Conservation (phyloP, 2,797 vertebrate species). For the Uromys caudimaculatus region DNA sequence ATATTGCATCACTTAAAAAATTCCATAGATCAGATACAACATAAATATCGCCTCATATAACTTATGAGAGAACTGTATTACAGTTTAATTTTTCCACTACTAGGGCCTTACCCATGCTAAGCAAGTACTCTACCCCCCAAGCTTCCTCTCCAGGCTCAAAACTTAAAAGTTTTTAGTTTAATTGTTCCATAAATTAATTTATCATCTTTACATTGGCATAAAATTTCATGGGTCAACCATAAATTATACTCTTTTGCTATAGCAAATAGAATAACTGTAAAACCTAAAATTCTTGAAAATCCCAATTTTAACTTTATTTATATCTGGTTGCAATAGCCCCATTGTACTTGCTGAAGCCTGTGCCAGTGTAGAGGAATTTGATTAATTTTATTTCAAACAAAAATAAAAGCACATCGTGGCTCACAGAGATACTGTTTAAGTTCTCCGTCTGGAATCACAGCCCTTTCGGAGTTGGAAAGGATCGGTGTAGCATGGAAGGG, state of each 20-base stretch:
- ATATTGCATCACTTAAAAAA: not conserved
- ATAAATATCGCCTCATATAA: not conserved
- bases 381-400: slow-evolving; percentile 71
- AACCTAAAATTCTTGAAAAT: slow-evolving; percentile 60
- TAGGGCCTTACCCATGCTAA: not conserved
- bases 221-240: not conserved
- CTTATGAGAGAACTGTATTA: slow-evolving; percentile 3
- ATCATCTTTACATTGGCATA: slow-evolving; percentile 23
- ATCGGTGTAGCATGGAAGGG: slow-evolving; percentile 14
- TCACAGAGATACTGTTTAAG: slow-evolving; percentile 32
- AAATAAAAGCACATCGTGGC: slow-evolving; percentile 48
- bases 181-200: slow-evolving; percentile 37
- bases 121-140: not conserved
- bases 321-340: slow-evolving; percentile 28
- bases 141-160: not conserved
- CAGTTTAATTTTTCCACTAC: not conserved
- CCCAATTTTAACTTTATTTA: slow-evolving; percentile 63
- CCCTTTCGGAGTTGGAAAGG: slow-evolving; percentile 41
- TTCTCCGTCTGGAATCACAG: slow-evolving; percentile 23
- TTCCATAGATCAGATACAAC: slow-evolving; percentile 34
- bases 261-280: slow-evolving; percentile 47
- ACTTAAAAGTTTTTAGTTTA: not conserved
- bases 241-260: slow-evolving; percentile 2
- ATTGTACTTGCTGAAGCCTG: slow-evolving; percentile 48
- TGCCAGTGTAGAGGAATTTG: slow-evolving; percentile 46